Percentiles rank a stretch among this genome's conserved stretches.
These are phyloP conservation scores for Anas platyrhynchos DNA, from an alignment of 2,113 vertebrate species.

Conservation along the genomic window DNA sequence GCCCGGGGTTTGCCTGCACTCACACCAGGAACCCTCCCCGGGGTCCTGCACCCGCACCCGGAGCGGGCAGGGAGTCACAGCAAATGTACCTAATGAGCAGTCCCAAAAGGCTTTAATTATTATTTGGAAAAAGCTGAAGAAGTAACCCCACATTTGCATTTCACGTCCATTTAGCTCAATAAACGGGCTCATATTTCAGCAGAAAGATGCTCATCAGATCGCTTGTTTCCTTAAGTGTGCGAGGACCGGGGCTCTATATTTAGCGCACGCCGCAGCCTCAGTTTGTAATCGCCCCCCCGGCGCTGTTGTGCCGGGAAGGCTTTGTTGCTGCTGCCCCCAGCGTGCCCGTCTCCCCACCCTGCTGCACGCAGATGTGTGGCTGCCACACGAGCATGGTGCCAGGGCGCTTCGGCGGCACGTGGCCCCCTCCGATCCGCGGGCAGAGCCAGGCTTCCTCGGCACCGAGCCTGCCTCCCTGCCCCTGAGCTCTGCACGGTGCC, in stretches of 20 bases:
- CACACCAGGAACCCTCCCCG: rapidly evolving
- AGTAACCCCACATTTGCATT: constrained; percentile 47
- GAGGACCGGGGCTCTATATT: constrained; percentile 35
- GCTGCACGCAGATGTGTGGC: rapidly evolving
- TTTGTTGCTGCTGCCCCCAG: not conserved
- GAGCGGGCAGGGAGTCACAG: not conserved
- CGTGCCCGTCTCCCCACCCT: not conserved
- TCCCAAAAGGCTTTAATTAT: constrained; percentile 46
- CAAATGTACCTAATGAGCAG: not conserved
- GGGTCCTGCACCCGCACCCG: not conserved
- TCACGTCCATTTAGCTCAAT: constrained; percentile 43
- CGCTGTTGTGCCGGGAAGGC: constrained; percentile 14
- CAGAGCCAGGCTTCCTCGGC: rapidly evolving
- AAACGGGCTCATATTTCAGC: constrained; percentile 36
- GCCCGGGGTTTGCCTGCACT: not conserved
- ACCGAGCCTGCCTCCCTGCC: rapidly evolving
- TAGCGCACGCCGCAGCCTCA: constrained; percentile 13
- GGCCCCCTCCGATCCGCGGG: not conserved
- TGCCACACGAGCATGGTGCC: not conserved
- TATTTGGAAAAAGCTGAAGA: constrained; percentile 40
- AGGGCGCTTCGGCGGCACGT: not conserved
- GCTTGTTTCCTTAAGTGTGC: constrained; percentile 33
- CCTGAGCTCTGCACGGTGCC: rapidly evolving
- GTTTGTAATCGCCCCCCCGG: not conserved
- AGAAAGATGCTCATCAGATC: constrained; percentile 60